Evolutionary conservation across 2,797 vertebrate species (phyloP).

Genomic region (Gorsachius magnificus): DNA sequence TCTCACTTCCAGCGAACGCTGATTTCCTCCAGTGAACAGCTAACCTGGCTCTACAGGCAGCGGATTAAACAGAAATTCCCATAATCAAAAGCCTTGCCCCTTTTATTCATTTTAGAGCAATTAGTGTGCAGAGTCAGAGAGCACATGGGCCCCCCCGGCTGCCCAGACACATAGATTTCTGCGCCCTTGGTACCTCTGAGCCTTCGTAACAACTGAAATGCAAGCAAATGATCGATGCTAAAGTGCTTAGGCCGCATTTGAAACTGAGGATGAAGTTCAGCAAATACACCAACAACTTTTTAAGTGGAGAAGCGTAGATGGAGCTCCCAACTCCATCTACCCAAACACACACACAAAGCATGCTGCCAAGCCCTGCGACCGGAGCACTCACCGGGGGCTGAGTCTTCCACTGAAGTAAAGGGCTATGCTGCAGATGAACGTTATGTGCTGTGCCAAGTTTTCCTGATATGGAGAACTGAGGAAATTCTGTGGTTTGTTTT

Average conservation of each 20-base stretch:
- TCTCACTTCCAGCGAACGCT: background rate
- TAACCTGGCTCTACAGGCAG: background rate
- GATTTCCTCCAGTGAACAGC: background rate
- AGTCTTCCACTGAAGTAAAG: background rate
- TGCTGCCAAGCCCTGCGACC: background rate
- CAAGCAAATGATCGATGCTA: background rate
- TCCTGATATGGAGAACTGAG: background rate
- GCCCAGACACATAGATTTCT: background rate
- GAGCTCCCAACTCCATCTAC: background rate
- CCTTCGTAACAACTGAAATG: background rate
- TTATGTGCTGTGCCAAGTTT: background rate
- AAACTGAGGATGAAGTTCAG: background rate
- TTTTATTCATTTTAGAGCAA: background rate
- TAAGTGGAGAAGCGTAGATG: rapidly evolving
- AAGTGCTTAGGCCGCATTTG: background rate
- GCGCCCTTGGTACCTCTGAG: background rate
- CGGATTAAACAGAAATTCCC: background rate
- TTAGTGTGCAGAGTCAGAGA: background rate
- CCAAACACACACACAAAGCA: background rate
- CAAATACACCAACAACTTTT: background rate
- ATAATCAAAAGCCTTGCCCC: background rate
- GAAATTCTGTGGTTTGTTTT: background rate
- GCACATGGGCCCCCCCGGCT: background rate
- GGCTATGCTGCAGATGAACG: background rate
- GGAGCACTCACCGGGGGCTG: rapidly evolving